Conservation (phyloP, 1,140 invertebrate species). For the Zaprionus nigranus region DNA sequence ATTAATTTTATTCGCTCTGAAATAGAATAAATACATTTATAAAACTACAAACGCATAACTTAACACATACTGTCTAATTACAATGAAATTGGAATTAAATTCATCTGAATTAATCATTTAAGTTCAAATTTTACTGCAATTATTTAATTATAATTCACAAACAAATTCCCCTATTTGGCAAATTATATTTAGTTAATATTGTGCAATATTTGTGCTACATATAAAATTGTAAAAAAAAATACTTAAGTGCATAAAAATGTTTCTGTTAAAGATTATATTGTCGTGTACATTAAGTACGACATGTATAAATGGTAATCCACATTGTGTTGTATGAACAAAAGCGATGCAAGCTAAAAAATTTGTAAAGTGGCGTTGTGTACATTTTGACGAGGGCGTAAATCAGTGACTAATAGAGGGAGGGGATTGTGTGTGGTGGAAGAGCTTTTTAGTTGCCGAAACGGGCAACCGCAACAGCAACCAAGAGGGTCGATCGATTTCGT, state of each 20-base stretch:
- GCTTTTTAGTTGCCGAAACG: background rate
- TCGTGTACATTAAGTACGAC: background rate
- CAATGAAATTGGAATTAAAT: too few species aligned
- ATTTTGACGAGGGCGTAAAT: conserved; percentile 5
- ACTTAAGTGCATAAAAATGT: background rate
- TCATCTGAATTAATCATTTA: too few species aligned
- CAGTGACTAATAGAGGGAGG: conserved; percentile 8
- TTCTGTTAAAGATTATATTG: background rate
- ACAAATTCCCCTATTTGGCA: too few species aligned
- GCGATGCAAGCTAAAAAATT: background rate
- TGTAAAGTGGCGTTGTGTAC: background rate
- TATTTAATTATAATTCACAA: too few species aligned
- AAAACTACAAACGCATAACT: too few species aligned
- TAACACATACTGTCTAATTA: too few species aligned
- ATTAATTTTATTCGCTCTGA: too few species aligned
- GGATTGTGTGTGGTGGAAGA: background rate
- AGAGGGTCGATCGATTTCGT: background rate
- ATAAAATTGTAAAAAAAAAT: too few species aligned
- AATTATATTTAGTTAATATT: too few species aligned
- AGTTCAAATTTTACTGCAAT: too few species aligned
- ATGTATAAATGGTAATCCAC: background rate
- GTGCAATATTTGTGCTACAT: too few species aligned
- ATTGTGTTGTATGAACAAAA: conserved; percentile 1
- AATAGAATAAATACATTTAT: too few species aligned
- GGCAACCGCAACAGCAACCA: background rate